Base-by-base conservation (phyloP, 2,888 invertebrate species). In the Yponomeuta plumbellus region DNA sequence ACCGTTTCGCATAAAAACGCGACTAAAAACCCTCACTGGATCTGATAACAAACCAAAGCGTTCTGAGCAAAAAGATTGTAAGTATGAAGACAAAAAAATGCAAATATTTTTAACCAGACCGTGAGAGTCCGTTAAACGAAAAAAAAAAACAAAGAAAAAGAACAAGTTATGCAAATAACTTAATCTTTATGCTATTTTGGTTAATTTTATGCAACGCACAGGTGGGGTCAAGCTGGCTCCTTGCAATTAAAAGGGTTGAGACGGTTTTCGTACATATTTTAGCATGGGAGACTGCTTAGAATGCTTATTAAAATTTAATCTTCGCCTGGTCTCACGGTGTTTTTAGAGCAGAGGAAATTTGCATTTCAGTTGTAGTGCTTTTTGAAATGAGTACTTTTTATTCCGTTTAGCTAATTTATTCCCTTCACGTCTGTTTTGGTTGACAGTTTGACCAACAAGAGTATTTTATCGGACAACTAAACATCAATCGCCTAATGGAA, bases 221-320 rank as follows among this genome's bases (percentile, higher is more conserved):
- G 89, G 88, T 89, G 86, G 74, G 87, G 88, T 88, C 87, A 88
- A 71, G 69, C 71, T 69, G 69, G 59, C 22, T 26, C 66, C 67
- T 67, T 68, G 74, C 72, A 68, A 69, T 70, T 65, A 75, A 82
- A 81, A 79, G 85, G 86, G 85, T 85, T 81, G 44, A 52, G 44
- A 80, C 11, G 20, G 39, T 40, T 40, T 64, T 20, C 20, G 22
- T 58, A 58, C 20, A 58, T 58, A 22, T 58, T 20, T 58, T 58
- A 21, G 20, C 22, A 52, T 58, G 11, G 6, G 58, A 58, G 58
- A 21, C 21, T 20, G 58, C 17, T 13, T 58, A 58, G 58, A 58
- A 22, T 22, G 58, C 20, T 58, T 58, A 58, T 58, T 58, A 21
- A 58, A 58, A 58, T 58, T 58, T 58, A 21, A 21, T 21, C 20